phyloP scores from a whole-genome alignment of 2,888 invertebrate genomes.

The Serripes groenlandicus region DNA sequence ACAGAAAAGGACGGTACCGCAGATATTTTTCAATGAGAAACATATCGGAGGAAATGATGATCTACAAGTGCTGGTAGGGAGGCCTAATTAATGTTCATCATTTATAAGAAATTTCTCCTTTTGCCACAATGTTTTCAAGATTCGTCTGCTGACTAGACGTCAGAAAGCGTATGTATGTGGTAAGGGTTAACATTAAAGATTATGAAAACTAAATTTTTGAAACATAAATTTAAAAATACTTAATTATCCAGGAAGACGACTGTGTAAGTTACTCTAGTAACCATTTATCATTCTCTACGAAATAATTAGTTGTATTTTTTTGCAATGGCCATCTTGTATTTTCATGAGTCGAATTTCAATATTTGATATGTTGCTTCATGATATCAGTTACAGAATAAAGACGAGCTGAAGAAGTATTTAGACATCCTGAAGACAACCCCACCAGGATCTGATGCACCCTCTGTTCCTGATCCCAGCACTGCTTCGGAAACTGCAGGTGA shows the following conservation, averaged over 20 bases:
- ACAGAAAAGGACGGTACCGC: constrained; percentile 84
- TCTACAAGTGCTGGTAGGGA: constrained; percentile 81
- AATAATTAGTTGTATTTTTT: too few species aligned
- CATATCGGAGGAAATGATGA: constrained; percentile 86
- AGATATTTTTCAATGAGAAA: constrained; percentile 86
- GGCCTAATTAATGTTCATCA: background rate
- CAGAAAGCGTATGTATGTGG: too few species aligned
- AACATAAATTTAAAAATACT: too few species aligned
- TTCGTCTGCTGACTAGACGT: background rate
- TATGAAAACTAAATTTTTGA: too few species aligned
- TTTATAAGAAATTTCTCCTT: background rate
- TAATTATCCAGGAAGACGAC: too few species aligned
- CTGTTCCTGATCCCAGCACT: constrained; percentile 80
- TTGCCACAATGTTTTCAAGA: background rate
- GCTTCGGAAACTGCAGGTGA: constrained; percentile 75
- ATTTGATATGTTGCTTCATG: background rate
- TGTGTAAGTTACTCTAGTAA: too few species aligned
- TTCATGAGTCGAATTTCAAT: background rate
- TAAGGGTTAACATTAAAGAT: background rate
- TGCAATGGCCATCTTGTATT: too few species aligned
- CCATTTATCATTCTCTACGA: too few species aligned
- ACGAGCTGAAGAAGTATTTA: constrained; percentile 74
- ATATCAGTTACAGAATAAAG: constrained; percentile 76
- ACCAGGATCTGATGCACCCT: constrained; percentile 78
- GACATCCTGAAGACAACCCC: constrained; percentile 77